Percentiles rank a stretch among this genome's conserved stretches.
phyloP scores from a whole-genome alignment of 2,797 vertebrate genomes.

The Semaprochilodus insignis region DNA sequence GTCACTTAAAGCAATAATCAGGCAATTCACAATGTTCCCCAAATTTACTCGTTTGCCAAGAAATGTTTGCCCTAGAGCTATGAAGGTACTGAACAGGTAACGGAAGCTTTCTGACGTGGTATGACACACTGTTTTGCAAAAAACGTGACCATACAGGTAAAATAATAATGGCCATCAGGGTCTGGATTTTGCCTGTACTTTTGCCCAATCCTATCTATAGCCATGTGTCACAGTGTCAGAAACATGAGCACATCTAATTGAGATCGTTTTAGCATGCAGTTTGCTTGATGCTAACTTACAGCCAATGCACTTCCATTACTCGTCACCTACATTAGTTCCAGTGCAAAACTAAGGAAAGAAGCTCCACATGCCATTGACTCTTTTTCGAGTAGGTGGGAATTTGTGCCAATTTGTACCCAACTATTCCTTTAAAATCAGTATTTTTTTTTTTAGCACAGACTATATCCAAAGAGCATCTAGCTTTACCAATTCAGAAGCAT shows the following conservation, averaged over 20 bases:
- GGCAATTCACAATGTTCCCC: background rate
- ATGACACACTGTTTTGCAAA: too few species aligned
- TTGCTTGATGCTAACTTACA: background rate
- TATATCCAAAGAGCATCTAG: background rate
- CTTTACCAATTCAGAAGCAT: background rate
- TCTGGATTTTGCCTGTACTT: too few species aligned
- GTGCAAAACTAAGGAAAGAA: background rate
- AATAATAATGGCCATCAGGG: background rate
- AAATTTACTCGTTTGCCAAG: background rate
- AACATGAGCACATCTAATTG: too few species aligned
- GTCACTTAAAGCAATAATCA: constrained; percentile 1
- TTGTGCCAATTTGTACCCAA: background rate
- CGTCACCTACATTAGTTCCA: background rate
- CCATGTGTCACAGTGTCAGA: too few species aligned
- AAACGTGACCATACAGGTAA: too few species aligned
- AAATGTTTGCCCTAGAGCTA: background rate
- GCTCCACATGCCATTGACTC: background rate
- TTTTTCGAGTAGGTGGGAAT: background rate
- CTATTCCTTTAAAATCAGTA: constrained; percentile 1
- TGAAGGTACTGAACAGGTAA: too few species aligned
- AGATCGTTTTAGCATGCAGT: too few species aligned
- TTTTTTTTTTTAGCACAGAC: background rate
- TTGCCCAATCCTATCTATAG: too few species aligned
- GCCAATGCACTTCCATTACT: background rate
- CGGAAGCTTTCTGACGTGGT: too few species aligned